Evolutionary conservation across 2,888 invertebrate genomes (phyloP).

Genomic region (Pterobdella sp.): DNA sequence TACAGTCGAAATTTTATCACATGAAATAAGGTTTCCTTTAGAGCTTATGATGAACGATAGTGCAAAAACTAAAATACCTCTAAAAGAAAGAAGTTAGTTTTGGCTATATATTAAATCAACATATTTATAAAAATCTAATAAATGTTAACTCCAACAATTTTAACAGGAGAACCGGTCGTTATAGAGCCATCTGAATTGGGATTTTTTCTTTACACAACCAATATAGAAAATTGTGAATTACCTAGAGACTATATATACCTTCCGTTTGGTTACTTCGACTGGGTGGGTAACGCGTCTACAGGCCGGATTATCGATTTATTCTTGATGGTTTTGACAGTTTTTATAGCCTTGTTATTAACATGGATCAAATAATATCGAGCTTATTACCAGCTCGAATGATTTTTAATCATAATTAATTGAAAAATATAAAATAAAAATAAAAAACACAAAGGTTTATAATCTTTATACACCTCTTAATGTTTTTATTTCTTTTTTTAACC

Average conservation of each 20-base stretch:
- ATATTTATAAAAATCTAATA: background rate
- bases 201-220: slow-evolving; percentile 37
- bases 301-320: background rate
- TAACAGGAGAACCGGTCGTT: slow-evolving; percentile 31
- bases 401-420: no score
- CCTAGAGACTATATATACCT: slow-evolving; percentile 40
- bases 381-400: no score
- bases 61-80: slow-evolving; percentile 27
- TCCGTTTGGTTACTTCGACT: slow-evolving; percentile 40
- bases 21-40: slow-evolving; percentile 29
- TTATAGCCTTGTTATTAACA: background rate
- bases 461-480: no score
- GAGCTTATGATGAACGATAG: slow-evolving; percentile 34
- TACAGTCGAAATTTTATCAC: slow-evolving; percentile 29
- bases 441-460: no score
- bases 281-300: slow-evolving; percentile 28
- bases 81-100: slow-evolving; percentile 29
- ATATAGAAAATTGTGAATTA: slow-evolving; percentile 36
- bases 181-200: slow-evolving; percentile 34
- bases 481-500: no score
- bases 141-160: background rate
- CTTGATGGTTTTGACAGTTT: background rate
- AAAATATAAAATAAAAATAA: no score
- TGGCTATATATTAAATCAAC: background rate
- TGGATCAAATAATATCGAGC: background rate